Conservation (phyloP, 2,888 invertebrate species). For the Eilema caniola region DNA sequence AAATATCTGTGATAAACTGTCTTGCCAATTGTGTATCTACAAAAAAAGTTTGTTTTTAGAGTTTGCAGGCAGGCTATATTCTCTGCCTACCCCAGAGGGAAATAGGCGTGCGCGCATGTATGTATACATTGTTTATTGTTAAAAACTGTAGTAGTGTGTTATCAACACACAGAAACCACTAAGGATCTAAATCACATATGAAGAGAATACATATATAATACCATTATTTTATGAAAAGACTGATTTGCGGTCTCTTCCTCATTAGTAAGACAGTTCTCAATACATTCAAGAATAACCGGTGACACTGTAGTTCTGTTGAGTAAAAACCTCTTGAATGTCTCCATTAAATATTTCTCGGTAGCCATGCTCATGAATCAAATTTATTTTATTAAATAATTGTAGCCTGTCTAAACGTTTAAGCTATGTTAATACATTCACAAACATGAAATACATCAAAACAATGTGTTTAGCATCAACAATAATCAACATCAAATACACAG, state of each 20-base stretch:
- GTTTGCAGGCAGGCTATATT: no score
- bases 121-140: not conserved
- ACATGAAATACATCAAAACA: not conserved
- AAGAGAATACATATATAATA: slow-evolving; percentile 38
- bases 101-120: no score
- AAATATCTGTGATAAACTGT: slow-evolving; percentile 60
- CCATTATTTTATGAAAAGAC: slow-evolving; percentile 79
- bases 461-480: no score
- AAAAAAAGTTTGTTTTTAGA: not conserved
- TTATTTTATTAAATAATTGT: not conserved
- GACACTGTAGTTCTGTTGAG: slow-evolving; percentile 86
- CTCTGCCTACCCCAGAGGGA: no score
- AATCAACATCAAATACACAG: no score
- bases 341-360: slow-evolving; percentile 38
- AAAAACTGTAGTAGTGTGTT: no score
- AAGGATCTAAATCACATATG: not conserved
- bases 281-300: slow-evolving; percentile 58
- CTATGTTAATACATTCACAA: not conserved
- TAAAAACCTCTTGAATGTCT: slow-evolving; percentile 93
- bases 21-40: slow-evolving; percentile 76
- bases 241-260: slow-evolving; percentile 69
- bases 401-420: no score
- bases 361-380: slow-evolving; percentile 25
- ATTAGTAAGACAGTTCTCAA: slow-evolving; percentile 67
- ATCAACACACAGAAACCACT: not conserved